Evolutionary conservation across 2,888 invertebrate species (phyloP), one percentile per base, ranked within the genome.

Genomic region (Meloe dianella): DNA sequence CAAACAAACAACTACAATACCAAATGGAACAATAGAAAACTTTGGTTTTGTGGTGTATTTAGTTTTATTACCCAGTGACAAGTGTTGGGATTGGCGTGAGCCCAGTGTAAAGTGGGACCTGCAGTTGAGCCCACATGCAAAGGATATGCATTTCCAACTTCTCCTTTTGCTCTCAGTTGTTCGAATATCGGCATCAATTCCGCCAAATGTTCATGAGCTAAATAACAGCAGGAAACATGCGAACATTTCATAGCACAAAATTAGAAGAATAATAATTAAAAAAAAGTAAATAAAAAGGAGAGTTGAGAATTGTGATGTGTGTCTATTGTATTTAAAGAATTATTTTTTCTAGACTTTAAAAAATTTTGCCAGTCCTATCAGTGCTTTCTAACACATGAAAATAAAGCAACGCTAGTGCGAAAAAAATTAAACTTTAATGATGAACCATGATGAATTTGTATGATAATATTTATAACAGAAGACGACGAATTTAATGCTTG

Each of bases 171-270:
- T 84, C 95, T 90, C 84, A 95, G 90, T 86, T 92, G 92, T 88
- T 95, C 95, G 90, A 96, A 95, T 87, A 96, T 95, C 83, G 95
- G 95, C 92, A 92, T 94, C 91, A 96, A 89, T 89, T 95, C 94
- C 88, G 91, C 93, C 91, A 96, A 90, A 89, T 95, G 94, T 89
- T 95, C 95, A 88, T 95, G 94, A 87, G 95, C 95, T 95, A 78
- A 74, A 76, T 60, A 73, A 54, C 54, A 54, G n/a, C 27, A 24
- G 54, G 27, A 27, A 14, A 73, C 71, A 73, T 72, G 73, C 73
- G 67, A 71, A 71, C 66, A 71, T 73, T 63, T 66, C 66, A 72
- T 61, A 71, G 71, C 72, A 66, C 56, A 60, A 60, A 58, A 63
- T 51, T 63, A 60, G 64, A 64, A 62, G 38, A 62, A 54, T 30